A percentile compares a stretch with the other conserved stretches of the same genome.
Conservation (phyloP, 2,113 vertebrate species). For the Raja brachyura region DNA sequence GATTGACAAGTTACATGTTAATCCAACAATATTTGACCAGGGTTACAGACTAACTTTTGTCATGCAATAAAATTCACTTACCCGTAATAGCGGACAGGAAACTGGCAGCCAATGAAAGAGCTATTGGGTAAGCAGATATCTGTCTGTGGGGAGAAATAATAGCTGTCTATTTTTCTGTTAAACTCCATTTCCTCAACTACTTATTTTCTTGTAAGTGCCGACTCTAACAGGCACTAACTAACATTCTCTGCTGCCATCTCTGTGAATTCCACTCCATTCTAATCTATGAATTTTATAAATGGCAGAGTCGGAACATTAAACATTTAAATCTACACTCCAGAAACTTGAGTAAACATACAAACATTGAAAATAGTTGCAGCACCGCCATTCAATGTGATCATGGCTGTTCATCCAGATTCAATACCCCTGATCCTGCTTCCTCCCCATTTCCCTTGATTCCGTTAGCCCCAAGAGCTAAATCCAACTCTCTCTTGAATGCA, state of each 20-base stretch:
- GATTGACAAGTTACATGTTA: neutral
- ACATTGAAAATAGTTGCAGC: no score
- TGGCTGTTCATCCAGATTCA: no score
- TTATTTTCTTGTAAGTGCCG: neutral
- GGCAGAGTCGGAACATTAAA: no score
- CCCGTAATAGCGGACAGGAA: slow-evolving; percentile 27
- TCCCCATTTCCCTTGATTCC: no score
- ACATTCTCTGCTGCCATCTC: neutral
- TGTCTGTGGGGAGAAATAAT: neutral
- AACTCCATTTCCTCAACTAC: neutral
- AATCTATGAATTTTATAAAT: neutral
- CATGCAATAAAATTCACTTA: neutral
- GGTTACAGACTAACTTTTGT: neutral
- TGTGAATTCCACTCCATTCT: neutral
- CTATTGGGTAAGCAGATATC: slow-evolving; percentile 18
- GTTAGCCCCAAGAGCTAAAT: no score
- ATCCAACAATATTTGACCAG: neutral
- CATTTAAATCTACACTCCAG: no score
- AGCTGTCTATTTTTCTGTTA: neutral
- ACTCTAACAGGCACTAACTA: neutral
- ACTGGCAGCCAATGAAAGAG: slow-evolving; percentile 29
- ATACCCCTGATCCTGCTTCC: no score
- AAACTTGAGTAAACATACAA: no score
- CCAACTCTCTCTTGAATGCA: no score
- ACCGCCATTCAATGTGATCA: no score